Evolutionary conservation across 2,888 invertebrate genomes (phyloP), one percentile per base, ranked within the genome.

Genomic region (Mamestra brassicae): DNA sequence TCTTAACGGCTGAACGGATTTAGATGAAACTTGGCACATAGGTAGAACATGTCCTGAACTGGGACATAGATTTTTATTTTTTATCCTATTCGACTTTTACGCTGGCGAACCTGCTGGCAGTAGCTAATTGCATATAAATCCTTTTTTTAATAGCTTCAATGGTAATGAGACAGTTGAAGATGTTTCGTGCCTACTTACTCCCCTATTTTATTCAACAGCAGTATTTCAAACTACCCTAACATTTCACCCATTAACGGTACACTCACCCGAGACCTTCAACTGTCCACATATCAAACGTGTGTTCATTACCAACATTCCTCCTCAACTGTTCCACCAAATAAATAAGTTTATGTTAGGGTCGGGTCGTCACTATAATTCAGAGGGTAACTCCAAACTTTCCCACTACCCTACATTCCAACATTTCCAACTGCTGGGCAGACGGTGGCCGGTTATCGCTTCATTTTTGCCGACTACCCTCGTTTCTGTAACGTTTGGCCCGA

Each of bases 321-420:
- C 55, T 63, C 45, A 26, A 52, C 26, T 36, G 55, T 38, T 68
- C 45, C 45, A 4, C 17, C 47, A 57, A 75, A 80, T 71, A 83
- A 61, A 81, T 80, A 72, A 81, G 69, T 82, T 80, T 76, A 64
- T 58, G 45, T 66, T 57, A 52, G 66, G 81, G 58, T 63, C 13
- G 62, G 70, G 36, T 64, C 81, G 67, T 80, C 85, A 76, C 72
- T 76, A 72, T 81, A 80, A 72, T 84, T 80, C 72, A 76, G 62
- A 80, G 62, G 69, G 83, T 57, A 64, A 80, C 80, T 70, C 55
- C 50, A 47, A 76, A 82, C 71, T 72, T 70, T 61, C 11, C 57
- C 36, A 54, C 47, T 70, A 61, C 63, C 69, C 7, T 13, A 80
- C 69, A 80, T 81, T 61, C 84, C 70, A 45, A 77, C 74, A 58